Evolutionary conservation across 1,140 invertebrate genomes (phyloP).

Genomic region (Magallana angulata): DNA sequence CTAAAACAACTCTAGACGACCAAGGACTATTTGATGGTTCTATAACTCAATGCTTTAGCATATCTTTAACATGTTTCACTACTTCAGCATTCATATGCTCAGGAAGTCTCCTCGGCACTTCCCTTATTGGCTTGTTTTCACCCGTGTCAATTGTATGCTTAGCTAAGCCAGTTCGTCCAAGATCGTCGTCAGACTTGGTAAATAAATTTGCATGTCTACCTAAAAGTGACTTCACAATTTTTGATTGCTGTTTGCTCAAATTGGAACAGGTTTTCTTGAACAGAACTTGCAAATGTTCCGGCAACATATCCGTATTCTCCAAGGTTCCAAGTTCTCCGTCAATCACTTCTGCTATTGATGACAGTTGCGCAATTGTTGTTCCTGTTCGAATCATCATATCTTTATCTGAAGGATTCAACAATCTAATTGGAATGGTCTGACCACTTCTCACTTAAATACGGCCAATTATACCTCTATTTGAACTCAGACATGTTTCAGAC

Average conservation of each 20-base stretch:
- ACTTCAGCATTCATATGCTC: constrained; percentile 4
- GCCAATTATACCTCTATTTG: neutral
- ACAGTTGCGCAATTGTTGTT: too few relatives aligned
- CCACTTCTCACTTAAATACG: neutral
- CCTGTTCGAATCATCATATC: too few relatives aligned
- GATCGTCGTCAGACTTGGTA: neutral
- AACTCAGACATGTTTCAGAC: neutral
- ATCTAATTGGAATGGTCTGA: too few relatives aligned
- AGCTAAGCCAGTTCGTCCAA: neutral
- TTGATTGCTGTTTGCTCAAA: neutral
- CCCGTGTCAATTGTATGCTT: constrained; percentile 12
- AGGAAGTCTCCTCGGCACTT: constrained; percentile 17
- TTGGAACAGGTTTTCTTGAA: neutral
- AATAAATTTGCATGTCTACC: neutral
- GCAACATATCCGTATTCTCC: neutral
- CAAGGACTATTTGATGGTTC: constrained; percentile 77
- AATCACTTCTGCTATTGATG: too few relatives aligned
- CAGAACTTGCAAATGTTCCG: constrained; percentile 8
- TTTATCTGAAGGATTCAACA: too few relatives aligned
- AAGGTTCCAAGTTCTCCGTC: neutral
- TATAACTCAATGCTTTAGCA: constrained; percentile 62
- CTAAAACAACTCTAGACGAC: constrained; percentile 80
- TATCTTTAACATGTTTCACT: constrained; percentile 8
- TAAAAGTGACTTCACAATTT: neutral
- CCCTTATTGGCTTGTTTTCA: neutral